Base-by-base conservation (phyloP, 2,113 vertebrate genomes). In the Proteles cristata region DNA sequence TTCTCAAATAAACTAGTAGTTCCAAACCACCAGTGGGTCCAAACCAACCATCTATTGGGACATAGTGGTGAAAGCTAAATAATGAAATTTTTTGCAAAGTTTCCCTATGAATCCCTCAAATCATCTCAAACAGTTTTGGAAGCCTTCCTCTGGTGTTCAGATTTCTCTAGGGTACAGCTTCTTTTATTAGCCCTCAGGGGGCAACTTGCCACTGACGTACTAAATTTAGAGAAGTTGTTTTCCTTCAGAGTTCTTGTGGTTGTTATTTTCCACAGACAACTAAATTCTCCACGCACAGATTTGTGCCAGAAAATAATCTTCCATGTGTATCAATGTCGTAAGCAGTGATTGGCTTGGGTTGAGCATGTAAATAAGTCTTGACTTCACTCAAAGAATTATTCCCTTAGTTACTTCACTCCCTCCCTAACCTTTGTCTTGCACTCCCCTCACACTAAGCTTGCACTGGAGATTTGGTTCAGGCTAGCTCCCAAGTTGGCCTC, bases 181-280 rank as follows among this genome's bases (percentile, higher is more conserved):
- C 58, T 90, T 95, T 90, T 39, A 35, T 90, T 77, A 94, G 76
- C 33, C 14, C 35, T 93, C 39, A 61, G 5, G 35, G 48, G 25
- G 16, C 45, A 93, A 94, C 74, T 82, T 76, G 61, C 16, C 87
- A 53, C 35, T 85, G 93, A 93, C 3, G 0, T 73, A 26, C 53
- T 53, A 74, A 77, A 43, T 93, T 87, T 85, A 85, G 95, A 82
- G 89, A 96, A 23, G 81, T 53, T 86, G 31, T 88, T 97, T 97
- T 90, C 77, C 82, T 84, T 73, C 68, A 58, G 84, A 93, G 48
- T 88, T 43, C 74, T 92, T 43, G 26, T 92, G 53, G 68, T 86
- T 97, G 97, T 97, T 97, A 96, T 98, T 98, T 98, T 98, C 98
- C 98, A 98, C 83, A 95, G 80, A 98, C 68, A 97, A 91, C 74